phyloP scores from a whole-genome alignment of 2,888 invertebrate genomes.

The Mimas tiliae region DNA sequence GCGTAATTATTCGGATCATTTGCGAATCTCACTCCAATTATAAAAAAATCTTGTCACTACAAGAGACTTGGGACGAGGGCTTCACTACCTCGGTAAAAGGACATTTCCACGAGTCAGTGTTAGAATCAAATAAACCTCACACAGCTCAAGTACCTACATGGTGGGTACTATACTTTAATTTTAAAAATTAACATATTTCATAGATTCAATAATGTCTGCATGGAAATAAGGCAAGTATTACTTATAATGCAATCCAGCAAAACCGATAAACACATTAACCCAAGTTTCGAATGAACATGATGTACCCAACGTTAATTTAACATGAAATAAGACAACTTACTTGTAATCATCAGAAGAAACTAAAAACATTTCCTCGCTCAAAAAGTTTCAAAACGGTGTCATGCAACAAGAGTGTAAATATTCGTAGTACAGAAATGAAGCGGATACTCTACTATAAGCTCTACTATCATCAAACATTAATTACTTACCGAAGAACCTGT shows the following conservation, averaged over 20 bases:
- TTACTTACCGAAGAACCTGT: conserved; percentile 35
- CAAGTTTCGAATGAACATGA: not conserved
- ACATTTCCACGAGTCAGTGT: conserved; percentile 57
- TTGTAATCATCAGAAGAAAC: not conserved
- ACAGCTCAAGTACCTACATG: not conserved
- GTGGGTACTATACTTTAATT: no score
- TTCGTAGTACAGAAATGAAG: conserved; percentile 8
- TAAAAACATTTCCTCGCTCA: not conserved
- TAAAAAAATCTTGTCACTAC: conserved; percentile 73
- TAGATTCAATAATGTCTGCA: no score
- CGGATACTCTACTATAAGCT: conserved; percentile 28
- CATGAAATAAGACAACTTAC: no score
- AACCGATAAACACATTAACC: not conserved
- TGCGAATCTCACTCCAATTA: conserved; percentile 78
- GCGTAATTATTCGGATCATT: conserved; percentile 82
- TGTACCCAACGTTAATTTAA: not conserved
- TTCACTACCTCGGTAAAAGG: conserved; percentile 52
- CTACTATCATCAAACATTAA: conserved; percentile 31
- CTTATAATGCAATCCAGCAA: not conserved
- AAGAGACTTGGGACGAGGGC: conserved; percentile 60
- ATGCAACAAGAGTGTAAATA: not conserved
- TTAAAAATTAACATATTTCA: no score
- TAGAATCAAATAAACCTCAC: conserved; percentile 39
- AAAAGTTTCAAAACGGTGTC: not conserved
- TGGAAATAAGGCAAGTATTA: no score